These are phyloP conservation scores for Anticlea derivata DNA, from an alignment of 2,888 invertebrate genomes.

Conservation along the genomic window DNA sequence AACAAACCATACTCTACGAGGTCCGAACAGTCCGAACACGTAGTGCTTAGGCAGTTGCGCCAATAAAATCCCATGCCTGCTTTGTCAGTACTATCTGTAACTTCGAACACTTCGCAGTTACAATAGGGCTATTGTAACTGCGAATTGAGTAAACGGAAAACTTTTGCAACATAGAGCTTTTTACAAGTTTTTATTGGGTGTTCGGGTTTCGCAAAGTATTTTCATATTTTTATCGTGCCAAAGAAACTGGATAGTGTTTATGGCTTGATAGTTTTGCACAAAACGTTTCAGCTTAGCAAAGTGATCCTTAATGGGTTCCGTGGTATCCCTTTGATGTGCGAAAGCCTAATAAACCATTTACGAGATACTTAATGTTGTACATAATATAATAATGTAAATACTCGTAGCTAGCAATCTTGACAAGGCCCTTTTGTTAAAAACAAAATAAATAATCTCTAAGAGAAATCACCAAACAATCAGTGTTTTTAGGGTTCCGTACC, in stretches of 20 bases:
- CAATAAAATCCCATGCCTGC: slow-evolving; percentile 38
- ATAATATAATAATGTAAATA: no score
- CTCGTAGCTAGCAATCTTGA: no score
- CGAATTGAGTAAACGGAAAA: slow-evolving; percentile 29
- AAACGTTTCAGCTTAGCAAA: neutral
- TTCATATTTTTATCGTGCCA: slow-evolving; percentile 16
- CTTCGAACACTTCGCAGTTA: slow-evolving; percentile 33
- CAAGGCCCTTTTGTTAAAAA: no score
- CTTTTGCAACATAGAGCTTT: slow-evolving; percentile 30
- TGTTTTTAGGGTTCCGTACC: no score
- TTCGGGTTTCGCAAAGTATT: slow-evolving; percentile 10
- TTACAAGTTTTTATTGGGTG: slow-evolving; percentile 30
- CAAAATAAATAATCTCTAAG: no score
- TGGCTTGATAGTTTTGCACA: neutral
- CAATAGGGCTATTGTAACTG: slow-evolving; percentile 33
- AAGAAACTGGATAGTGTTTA: slow-evolving; percentile 1
- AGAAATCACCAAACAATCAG: no score
- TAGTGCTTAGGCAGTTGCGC: slow-evolving; percentile 12
- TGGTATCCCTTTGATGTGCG: no score
- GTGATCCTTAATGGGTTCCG: neutral
- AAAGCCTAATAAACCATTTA: no score
- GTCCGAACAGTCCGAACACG: slow-evolving; percentile 1
- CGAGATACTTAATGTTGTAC: no score
- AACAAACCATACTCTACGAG: neutral
- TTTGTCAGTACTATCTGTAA: slow-evolving; percentile 33